Base-by-base conservation (phyloP, 2,888 invertebrate genomes). In the Napeogenes inachia region DNA sequence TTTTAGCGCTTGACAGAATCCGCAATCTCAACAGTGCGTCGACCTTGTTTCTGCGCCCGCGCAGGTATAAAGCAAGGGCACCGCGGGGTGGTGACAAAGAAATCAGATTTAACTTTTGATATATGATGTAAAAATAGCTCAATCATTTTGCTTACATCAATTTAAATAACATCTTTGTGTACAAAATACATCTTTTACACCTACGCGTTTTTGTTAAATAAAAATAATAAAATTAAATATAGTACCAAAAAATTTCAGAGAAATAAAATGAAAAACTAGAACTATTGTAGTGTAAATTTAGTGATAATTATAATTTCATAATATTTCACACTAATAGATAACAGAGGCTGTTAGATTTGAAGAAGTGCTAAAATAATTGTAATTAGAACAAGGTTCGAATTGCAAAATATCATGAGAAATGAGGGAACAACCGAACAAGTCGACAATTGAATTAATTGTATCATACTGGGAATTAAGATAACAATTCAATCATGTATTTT, bases 1-100 rank as follows among this genome's bases (percentile, higher is more conserved):
- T 47, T 59, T 66, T 54, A 46, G 57, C 33, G 55, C 30, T 60
- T 55, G 35, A 38, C 50, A 57, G 60, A 82, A 85, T 87, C 87
- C 87, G 87, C 84, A 85, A 87, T 86, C 84, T 81, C 75, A 73
- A 63, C 81, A 84, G 88, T 85, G 71, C 89, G 86, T 85, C 84
- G 87, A 88, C 87, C 87, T 87, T 89, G 87, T 21, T 80, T 78
- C 79, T 75, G 74, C 76, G 74, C 75, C 81, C 81, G 84, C 81
- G 82, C 84, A 81, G 30, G 78, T 79, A 81, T 77, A 78, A 80
- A 73, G 74, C 82, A 82, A 83, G 85, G 81, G 78, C 84, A 78
- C 67, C 47, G 21, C 47, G 13, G 13, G 13, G 47, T 35, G 13
- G 47, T 35, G 35, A 35, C 42, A 42, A 42, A 42, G 42, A 42